Base-by-base conservation (phyloP, 2,888 invertebrate genomes). In the Falcaria lacertinaria region DNA sequence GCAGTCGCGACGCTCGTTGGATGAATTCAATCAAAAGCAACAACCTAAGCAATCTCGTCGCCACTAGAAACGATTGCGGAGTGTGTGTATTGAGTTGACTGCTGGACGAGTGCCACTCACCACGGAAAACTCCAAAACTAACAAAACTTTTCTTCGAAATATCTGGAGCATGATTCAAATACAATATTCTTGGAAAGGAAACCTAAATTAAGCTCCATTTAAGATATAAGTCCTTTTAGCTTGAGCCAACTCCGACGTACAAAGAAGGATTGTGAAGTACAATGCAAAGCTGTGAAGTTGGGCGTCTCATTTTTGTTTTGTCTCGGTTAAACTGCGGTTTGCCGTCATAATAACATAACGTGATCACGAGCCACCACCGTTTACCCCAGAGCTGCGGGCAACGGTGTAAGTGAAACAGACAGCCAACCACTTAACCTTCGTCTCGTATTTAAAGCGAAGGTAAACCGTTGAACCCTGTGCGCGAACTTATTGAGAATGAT, bases 21-120 rank as follows among this genome's bases (percentile, higher is more conserved):
- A 71, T 80, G 80, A 80, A 86, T 81, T 85, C 83, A 84, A 85
- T 87, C 87, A 86, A 74, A 78, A 77, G 78, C 80, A 77, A 82
- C 82, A 77, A 82, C 74, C 77, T 74, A 78, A 85, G 78, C 80
- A 86, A 85, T 86, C 82, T 76, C 75, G 73, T 60, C 69, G 67
- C 66, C 64, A 69, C 60, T 64, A 72, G 64, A 77, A 80, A 80
- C 79, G 84, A 80, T 83, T 80, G 81, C 63, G 59, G 69, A 75
- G 68, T 65, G 70, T 65, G 70, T 72, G 76, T 80, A 79, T 81
- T 82, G 78, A 79, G 74, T 67, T 73, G 74, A 74, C 76, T 77
- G 73, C 69, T 61, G 57, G 61, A 69, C 74, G 75, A 78, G 78
- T 59, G 64, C 64, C 60, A 57, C 49, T 65, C 58, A 60, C 62